A percentile compares a stretch with the other conserved stretches of the same genome.
Evolutionary conservation across 1,140 invertebrate genomes (phyloP).

Genomic region (Drosophila asahinai): DNA sequence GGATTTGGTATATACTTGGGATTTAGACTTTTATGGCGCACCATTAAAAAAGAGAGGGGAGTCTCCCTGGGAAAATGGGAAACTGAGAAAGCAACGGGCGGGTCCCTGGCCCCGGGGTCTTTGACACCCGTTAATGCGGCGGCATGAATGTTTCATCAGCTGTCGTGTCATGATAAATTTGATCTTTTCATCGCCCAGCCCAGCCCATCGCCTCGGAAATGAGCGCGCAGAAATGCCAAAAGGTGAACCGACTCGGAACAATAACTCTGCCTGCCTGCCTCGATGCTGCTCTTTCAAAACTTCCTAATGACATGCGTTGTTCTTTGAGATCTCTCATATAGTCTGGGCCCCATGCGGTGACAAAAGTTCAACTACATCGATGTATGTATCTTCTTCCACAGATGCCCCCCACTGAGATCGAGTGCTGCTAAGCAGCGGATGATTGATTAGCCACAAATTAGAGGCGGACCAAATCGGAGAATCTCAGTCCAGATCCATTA

Average conservation of each 20-base stretch:
- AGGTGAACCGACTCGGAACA: conserved; percentile 34
- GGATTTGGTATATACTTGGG: conserved; percentile 51
- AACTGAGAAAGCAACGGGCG: not conserved
- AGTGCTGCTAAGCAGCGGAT: conserved; percentile 27
- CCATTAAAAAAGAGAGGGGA: conserved; percentile 51
- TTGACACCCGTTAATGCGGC: conserved; percentile 33
- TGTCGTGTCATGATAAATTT: conserved; percentile 76
- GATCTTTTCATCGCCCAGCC: conserved; percentile 62
- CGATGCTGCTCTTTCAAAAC: conserved; percentile 10
- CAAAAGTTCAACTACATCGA: conserved; percentile 43
- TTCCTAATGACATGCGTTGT: conserved; percentile 28
- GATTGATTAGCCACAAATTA: conserved; percentile 47
- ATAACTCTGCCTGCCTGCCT: conserved; percentile 11
- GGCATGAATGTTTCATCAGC: conserved; percentile 75
- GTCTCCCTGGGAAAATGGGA: not conserved
- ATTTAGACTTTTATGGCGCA: conserved; percentile 60
- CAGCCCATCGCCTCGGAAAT: conserved; percentile 51
- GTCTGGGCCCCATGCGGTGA: conserved; percentile 24
- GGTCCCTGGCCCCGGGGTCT: conserved; percentile 17
- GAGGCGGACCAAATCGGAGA: conserved; percentile 19
- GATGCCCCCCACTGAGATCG: conserved; percentile 19
- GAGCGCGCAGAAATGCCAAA: conserved; percentile 65
- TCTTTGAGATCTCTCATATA: conserved; percentile 3
- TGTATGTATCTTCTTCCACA: conserved; percentile 19
- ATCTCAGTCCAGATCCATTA: conserved; percentile 15